Conservation (phyloP, 2,113 vertebrate genomes). For the Megaleporinus macrocephalus region DNA sequence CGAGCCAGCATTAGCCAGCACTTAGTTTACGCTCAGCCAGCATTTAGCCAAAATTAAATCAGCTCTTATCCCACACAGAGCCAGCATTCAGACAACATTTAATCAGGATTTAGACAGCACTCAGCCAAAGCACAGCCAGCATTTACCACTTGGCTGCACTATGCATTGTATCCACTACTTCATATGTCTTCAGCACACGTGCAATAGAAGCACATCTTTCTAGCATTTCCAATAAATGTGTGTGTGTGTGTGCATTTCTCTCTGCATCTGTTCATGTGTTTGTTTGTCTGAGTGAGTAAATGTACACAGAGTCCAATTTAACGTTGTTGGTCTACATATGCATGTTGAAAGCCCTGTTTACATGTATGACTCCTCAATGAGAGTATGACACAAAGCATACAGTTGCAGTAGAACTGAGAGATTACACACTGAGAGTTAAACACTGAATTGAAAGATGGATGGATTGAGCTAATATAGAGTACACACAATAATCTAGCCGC, state of each 20-base stretch:
- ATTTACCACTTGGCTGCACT: not conserved
- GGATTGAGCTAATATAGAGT: not conserved
- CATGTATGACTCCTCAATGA: not conserved
- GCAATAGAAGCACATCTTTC: not conserved
- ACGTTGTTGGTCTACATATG: not conserved
- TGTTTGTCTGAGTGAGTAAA: not conserved
- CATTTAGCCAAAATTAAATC: not conserved
- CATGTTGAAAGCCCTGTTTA: not conserved
- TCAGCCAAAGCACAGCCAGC: not conserved
- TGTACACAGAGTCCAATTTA: not conserved
- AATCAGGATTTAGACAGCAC: not conserved
- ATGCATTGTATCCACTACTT: not conserved
- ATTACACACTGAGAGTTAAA: not conserved
- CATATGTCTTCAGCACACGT: not conserved
- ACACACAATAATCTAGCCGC: not conserved
- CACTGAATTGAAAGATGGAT: too few species aligned
- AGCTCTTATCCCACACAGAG: not conserved
- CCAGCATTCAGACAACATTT: not conserved
- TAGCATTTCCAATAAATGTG: too few species aligned
- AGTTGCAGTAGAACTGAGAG: not conserved
- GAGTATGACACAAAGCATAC: not conserved
- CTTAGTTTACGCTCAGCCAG: not conserved
- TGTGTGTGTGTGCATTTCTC: not conserved
- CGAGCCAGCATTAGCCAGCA: not conserved
- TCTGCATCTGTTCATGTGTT: not conserved